phyloP scores from a whole-genome alignment of 2,797 vertebrate genomes.

The Anguilla anguilla region DNA sequence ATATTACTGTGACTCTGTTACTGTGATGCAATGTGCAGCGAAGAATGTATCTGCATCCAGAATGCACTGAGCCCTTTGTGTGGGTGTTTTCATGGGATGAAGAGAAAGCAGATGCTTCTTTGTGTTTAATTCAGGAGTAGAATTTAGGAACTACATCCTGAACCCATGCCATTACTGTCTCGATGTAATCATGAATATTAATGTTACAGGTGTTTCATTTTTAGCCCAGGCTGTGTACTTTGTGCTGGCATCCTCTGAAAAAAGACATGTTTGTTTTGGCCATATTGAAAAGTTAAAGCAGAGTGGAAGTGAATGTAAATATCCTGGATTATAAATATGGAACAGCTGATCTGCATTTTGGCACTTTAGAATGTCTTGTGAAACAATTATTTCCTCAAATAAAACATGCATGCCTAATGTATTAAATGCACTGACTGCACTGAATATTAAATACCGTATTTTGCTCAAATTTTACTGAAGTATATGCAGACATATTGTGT shows the following conservation, averaged over 20 bases:
- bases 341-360: neutral
- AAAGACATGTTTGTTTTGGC: neutral
- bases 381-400: neutral
- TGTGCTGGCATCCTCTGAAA: neutral
- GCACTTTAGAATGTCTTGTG: neutral
- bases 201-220: conserved; percentile 6
- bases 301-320: neutral
- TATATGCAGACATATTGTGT: conserved; percentile 11
- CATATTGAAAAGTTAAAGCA: neutral
- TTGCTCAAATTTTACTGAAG: conserved; percentile 26
- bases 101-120: neutral
- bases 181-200: neutral
- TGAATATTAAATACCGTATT: conserved; percentile 10
- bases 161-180: neutral
- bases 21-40: neutral
- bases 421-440: neutral
- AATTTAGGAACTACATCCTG: neutral
- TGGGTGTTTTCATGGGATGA: neutral
- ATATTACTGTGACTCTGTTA: neutral
- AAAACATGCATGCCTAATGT: neutral
- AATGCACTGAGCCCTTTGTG: neutral
- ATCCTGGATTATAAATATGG: neutral
- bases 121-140: neutral
- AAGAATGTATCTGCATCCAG: neutral
- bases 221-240: neutral